Percentiles rank a stretch among this genome's conserved stretches.
phyloP scores from a whole-genome alignment of 2,113 vertebrate species.

The Cairina moschata region DNA sequence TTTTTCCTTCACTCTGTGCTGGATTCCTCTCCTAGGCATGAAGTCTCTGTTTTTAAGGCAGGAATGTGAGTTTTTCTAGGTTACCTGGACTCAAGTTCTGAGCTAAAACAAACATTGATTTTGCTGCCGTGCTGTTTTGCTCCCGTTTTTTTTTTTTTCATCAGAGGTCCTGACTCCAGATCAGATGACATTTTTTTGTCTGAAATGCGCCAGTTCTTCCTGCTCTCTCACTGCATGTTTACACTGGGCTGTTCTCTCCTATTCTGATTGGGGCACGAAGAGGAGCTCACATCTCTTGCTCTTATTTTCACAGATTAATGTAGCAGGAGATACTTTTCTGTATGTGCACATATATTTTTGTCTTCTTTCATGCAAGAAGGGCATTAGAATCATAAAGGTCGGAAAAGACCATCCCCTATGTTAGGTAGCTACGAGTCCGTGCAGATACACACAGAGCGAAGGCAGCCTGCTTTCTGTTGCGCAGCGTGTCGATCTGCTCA shows the following conservation, averaged over 20 bases:
- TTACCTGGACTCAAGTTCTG: not conserved
- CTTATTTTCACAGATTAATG: not conserved
- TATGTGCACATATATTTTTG: not conserved
- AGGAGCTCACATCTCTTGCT: not conserved
- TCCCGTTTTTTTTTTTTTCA: slow-evolving; percentile 7
- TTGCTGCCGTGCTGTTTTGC: not conserved
- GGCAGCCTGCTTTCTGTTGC: not conserved
- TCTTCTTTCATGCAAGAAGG: fast-evolving
- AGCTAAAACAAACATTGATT: not conserved
- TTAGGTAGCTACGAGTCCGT: not conserved
- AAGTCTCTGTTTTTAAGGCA: not conserved
- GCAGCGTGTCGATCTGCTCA: not conserved
- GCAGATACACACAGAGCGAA: not conserved
- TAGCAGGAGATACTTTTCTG: not conserved
- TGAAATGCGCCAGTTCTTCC: not conserved
- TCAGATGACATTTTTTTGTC: not conserved
- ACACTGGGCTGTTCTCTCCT: not conserved
- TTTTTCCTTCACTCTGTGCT: not conserved
- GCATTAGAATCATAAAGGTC: not conserved
- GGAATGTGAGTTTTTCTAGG: not conserved
- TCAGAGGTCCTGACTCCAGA: not conserved
- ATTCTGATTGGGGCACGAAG: not conserved
- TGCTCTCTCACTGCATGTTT: not conserved
- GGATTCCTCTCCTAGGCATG: not conserved
- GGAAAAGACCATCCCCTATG: too few relatives aligned